These are phyloP conservation scores for Venustoraphidia nigricollis DNA, from an alignment of 2,888 invertebrate species.

Conservation along the genomic window DNA sequence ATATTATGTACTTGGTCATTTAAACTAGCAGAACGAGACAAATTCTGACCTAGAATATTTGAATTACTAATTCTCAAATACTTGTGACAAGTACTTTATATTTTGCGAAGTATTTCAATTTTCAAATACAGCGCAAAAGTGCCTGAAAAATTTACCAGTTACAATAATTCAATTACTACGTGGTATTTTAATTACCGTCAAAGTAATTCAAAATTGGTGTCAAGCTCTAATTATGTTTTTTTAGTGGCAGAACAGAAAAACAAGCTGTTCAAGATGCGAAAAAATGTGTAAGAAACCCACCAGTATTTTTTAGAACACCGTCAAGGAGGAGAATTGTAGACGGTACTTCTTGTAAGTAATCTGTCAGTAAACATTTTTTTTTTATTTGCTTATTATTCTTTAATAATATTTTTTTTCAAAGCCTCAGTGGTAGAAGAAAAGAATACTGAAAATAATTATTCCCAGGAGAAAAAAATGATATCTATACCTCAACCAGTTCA, in stretches of 20 bases:
- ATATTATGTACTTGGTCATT: not conserved
- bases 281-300: conserved; percentile 30
- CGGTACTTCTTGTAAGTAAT: conserved; percentile 28
- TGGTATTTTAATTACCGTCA: too few relatives aligned
- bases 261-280: conserved; percentile 36
- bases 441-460: conserved; percentile 22
- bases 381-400: conserved; percentile 1
- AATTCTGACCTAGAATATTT: too few relatives aligned
- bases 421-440: conserved; percentile 25
- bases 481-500: conserved; percentile 40
- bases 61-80: too few relatives aligned
- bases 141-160: too few relatives aligned
- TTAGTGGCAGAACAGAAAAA: conserved; percentile 47
- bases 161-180: too few relatives aligned
- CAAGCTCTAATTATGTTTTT: conserved; percentile 10
- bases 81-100: too few relatives aligned
- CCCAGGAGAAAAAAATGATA: conserved; percentile 32
- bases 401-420: conserved; percentile 14
- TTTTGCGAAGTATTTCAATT: too few relatives aligned
- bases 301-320: conserved; percentile 45
- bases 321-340: conserved; percentile 48
- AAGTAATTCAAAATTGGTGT: too few relatives aligned
- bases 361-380: not conserved
- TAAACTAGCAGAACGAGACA: too few relatives aligned
- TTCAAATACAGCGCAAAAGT: too few relatives aligned